A percentile compares a stretch with the other conserved stretches of the same genome.
phyloP scores from a whole-genome alignment of 2,888 invertebrate genomes.

The Taphrorychus bicolor region DNA sequence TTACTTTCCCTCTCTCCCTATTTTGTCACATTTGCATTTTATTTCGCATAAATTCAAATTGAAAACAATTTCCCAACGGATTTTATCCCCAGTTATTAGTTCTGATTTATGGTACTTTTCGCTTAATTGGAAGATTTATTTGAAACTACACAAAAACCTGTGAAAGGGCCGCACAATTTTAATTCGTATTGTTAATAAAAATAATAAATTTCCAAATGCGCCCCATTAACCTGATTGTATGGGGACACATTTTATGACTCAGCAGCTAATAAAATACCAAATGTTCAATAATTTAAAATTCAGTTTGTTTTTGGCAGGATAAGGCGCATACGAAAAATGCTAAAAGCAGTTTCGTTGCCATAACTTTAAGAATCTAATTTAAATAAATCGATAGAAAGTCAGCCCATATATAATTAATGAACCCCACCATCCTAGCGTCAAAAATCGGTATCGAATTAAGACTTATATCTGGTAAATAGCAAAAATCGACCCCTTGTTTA shows the following conservation, averaged over 20 bases:
- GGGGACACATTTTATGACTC: neutral
- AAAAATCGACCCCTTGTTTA: constrained; percentile 25
- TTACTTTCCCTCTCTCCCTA: constrained; percentile 1
- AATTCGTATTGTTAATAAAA: constrained; percentile 37
- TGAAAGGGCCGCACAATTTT: constrained; percentile 30
- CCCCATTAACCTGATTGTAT: constrained; percentile 23
- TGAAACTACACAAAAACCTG: constrained; percentile 34
- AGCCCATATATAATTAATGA: no score
- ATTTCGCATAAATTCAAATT: constrained; percentile 37
- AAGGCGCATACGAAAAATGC: neutral
- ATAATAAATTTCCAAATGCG: constrained; percentile 14
- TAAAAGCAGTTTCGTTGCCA: neutral
- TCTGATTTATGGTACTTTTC: constrained; percentile 40
- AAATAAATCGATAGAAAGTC: no score
- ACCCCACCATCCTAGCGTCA: neutral
- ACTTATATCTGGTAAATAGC: constrained; percentile 17
- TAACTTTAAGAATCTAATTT: no score
- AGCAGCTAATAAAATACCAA: neutral
- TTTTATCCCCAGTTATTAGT: constrained; percentile 40
- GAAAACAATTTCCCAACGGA: constrained; percentile 37
- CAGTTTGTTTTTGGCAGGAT: no score
- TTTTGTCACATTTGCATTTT: constrained; percentile 39
- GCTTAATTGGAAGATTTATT: constrained; percentile 42
- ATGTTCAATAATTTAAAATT: neutral
- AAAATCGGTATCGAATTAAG: constrained; percentile 5